Evolutionary conservation across 2,113 vertebrate genomes (phyloP).

Genomic region (Brachionichthys hirsutus): DNA sequence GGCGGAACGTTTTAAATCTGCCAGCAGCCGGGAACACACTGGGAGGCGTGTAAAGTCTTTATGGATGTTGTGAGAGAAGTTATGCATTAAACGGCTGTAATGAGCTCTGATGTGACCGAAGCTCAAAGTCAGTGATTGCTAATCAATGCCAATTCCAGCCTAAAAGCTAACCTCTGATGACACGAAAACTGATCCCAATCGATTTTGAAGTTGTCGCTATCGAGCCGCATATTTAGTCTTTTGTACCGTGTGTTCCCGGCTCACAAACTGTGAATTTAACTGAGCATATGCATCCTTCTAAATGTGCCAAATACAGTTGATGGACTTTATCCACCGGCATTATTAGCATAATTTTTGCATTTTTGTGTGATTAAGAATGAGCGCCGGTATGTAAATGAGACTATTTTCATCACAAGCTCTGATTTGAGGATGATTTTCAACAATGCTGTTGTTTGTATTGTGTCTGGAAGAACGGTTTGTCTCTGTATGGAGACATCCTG

Average conservation of each 20-base stretch:
- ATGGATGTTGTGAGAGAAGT: neutral
- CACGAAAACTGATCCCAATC: neutral
- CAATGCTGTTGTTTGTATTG: constrained; percentile 34
- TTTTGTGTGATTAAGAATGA: constrained; percentile 5
- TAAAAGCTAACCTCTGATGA: neutral
- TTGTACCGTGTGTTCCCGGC: constrained; percentile 25
- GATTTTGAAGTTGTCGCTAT: neutral
- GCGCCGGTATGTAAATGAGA: constrained; percentile 36
- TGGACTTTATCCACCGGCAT: constrained; percentile 39
- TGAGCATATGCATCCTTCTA: constrained; percentile 32
- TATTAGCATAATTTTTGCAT: constrained; percentile 6
- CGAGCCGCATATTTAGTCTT: constrained; percentile 10
- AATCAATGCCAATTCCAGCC: neutral
- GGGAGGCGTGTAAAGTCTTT: too few species aligned
- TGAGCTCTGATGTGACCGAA: neutral
- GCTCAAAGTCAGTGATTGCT: neutral
- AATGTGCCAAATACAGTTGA: constrained; percentile 63
- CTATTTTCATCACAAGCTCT: constrained; percentile 27
- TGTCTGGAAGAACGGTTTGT: constrained; percentile 28
- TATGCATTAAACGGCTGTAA: constrained; percentile 10
- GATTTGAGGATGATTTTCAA: constrained; percentile 31
- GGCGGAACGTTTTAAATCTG: constrained; percentile 36
- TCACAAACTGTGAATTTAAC: constrained; percentile 8
- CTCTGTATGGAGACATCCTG: constrained; percentile 45
- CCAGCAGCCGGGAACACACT: constrained; percentile 34